These are phyloP conservation scores for Pseudomyrmex flavicornis DNA, from an alignment of 1,140 invertebrate genomes.

Conservation along the genomic window DNA sequence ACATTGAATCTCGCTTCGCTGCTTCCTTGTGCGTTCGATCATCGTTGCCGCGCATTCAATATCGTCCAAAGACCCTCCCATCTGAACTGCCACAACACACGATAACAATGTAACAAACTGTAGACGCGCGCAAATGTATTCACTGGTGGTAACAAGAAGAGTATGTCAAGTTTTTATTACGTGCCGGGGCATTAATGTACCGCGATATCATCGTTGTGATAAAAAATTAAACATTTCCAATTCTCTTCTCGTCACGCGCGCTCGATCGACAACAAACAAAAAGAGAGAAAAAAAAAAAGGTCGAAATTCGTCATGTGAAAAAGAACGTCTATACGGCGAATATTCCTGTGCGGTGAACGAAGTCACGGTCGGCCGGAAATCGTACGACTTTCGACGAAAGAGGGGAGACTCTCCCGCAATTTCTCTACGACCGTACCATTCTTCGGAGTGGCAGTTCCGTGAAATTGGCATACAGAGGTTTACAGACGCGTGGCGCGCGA, in stretches of 20 bases:
- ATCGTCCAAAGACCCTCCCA: neutral
- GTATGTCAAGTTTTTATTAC: conserved; percentile 6
- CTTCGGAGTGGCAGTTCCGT: conserved; percentile 41
- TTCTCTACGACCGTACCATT: conserved; percentile 19
- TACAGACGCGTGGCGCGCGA: conserved; percentile 39
- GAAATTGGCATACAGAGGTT: conserved; percentile 62
- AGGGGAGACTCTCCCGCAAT: neutral
- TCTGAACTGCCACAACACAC: neutral
- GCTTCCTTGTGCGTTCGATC: neutral
- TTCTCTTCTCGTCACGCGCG: neutral
- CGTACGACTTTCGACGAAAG: conserved; percentile 48
- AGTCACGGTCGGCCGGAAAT: conserved; percentile 24
- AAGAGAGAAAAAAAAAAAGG: neutral
- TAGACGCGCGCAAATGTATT: too few species aligned
- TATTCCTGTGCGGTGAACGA: conserved; percentile 23
- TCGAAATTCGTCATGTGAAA: conserved; percentile 18
- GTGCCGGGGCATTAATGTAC: neutral
- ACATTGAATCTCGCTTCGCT: conserved; percentile 3
- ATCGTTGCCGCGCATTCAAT: neutral
- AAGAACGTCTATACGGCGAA: conserved; percentile 17
- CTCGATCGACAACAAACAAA: conserved; percentile 1
- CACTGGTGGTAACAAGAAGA: neutral
- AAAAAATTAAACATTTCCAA: neutral
- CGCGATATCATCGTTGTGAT: neutral
- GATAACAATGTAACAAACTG: too few species aligned